These are phyloP conservation scores for Clusia tigrina DNA, from an alignment of 2,888 invertebrate species.

Conservation along the genomic window DNA sequence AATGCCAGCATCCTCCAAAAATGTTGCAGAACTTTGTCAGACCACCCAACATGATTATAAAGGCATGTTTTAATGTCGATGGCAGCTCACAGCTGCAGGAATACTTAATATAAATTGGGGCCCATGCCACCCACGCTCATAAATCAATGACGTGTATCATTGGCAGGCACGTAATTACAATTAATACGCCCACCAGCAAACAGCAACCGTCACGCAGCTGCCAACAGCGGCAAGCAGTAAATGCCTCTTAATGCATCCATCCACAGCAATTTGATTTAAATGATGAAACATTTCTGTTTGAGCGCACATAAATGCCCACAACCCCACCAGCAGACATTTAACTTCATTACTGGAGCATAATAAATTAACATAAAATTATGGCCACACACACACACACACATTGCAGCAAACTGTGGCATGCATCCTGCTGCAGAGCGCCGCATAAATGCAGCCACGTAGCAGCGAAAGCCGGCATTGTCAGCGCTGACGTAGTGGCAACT, in stretches of 20 bases:
- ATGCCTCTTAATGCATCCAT: constrained; percentile 6
- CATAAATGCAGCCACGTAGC: too few species aligned
- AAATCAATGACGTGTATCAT: too few species aligned
- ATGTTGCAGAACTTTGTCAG: too few species aligned
- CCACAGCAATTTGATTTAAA: constrained; percentile 11
- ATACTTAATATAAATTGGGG: too few species aligned
- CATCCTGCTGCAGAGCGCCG: constrained; percentile 2
- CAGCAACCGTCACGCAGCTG: not conserved
- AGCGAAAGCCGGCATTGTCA: too few species aligned
- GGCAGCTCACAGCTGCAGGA: too few species aligned
- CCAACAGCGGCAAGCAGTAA: constrained; percentile 3
- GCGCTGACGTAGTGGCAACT: too few species aligned
- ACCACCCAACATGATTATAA: too few species aligned
- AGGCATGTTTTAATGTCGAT: too few species aligned
- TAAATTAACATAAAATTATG: constrained; percentile 19
- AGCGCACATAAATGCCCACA: too few species aligned
- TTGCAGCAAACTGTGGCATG: not conserved
- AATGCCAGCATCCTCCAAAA: too few species aligned
- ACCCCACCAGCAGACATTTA: not conserved
- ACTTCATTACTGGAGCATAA: constrained; percentile 12
- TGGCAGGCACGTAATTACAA: not conserved
- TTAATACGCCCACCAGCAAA: not conserved
- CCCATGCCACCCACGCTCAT: too few species aligned
- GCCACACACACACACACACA: not conserved
- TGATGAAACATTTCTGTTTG: constrained; percentile 1